Percentiles rank a stretch among this genome's conserved stretches.
These are phyloP conservation scores for Ataeniobius toweri DNA, from an alignment of 2,797 vertebrate genomes.

Conservation along the genomic window DNA sequence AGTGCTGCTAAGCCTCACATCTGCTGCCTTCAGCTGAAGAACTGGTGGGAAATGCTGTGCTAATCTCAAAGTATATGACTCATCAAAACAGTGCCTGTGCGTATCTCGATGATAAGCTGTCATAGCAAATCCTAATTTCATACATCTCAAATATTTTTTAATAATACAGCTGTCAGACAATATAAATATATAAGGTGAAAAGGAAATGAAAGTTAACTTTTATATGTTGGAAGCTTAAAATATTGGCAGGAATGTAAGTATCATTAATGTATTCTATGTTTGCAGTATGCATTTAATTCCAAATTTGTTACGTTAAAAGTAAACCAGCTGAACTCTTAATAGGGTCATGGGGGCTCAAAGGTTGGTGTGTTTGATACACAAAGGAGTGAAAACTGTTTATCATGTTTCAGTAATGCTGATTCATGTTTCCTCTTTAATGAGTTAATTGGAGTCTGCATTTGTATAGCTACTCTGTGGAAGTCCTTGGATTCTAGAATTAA, in stretches of 20 bases:
- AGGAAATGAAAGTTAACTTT: background rate
- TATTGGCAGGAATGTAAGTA: no score
- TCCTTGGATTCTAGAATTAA: background rate
- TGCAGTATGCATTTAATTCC: background rate
- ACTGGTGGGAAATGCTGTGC: conserved; percentile 43
- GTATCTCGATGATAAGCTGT: background rate
- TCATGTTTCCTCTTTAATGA: background rate
- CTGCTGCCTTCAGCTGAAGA: conserved; percentile 46
- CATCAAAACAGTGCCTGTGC: conserved; percentile 16
- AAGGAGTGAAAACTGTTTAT: no score
- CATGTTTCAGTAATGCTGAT: background rate
- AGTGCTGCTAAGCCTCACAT: conserved; percentile 47
- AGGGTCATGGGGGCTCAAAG: no score
- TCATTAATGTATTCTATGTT: no score
- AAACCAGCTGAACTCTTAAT: background rate
- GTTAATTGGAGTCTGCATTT: background rate
- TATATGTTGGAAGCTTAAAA: background rate
- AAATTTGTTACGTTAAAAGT: background rate
- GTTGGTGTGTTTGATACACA: no score
- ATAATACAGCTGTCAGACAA: background rate
- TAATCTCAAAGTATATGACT: conserved; percentile 48
- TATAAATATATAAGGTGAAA: background rate
- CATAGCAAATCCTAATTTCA: background rate
- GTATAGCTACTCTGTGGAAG: background rate
- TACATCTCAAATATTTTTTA: background rate